Percentiles rank a stretch among this genome's conserved stretches.
These are phyloP conservation scores for Aphrophora alni DNA, from an alignment of 2,888 invertebrate genomes.

Conservation along the genomic window DNA sequence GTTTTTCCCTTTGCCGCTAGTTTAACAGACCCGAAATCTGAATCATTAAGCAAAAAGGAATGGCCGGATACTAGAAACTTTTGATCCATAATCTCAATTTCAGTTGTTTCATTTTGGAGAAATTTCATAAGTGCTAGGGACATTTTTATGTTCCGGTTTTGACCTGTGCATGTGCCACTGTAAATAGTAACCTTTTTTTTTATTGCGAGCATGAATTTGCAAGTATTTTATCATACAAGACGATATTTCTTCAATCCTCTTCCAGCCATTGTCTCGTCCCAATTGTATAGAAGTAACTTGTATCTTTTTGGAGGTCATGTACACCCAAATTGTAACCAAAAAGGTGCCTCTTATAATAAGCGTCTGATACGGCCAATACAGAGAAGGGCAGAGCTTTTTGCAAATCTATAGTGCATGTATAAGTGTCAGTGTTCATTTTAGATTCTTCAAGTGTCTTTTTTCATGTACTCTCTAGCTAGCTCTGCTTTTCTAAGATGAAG, in stretches of 20 bases:
- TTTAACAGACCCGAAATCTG: constrained; percentile 31
- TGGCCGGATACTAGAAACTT: constrained; percentile 44
- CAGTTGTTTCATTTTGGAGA: constrained; percentile 44
- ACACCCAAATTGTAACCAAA: constrained; percentile 33
- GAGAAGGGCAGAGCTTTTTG: constrained; percentile 32
- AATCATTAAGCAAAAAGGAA: constrained; percentile 30
- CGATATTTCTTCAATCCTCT: constrained; percentile 13
- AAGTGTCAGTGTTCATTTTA: background rate
- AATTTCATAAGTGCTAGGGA: constrained; percentile 23
- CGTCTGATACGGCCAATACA: constrained; percentile 27
- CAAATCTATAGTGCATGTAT: constrained; percentile 32
- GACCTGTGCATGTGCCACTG: constrained; percentile 52
- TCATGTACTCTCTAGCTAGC: constrained; percentile 18
- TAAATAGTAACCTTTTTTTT: constrained; percentile 50
- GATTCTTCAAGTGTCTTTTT: background rate
- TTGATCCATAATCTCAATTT: constrained; percentile 27
- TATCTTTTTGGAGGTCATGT: constrained; percentile 19
- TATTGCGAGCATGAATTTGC: background rate
- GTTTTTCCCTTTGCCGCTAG: constrained; percentile 41
- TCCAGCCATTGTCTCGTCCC: constrained; percentile 31
- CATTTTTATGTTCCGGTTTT: constrained; percentile 48
- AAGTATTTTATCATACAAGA: constrained; percentile 37
- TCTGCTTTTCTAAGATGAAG: constrained; percentile 27
- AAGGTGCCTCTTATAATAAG: constrained; percentile 27
- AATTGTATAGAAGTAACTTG: constrained; percentile 27